Evolutionary conservation across 2,888 invertebrate genomes (phyloP).

Genomic region (Pyrgus malvae): DNA sequence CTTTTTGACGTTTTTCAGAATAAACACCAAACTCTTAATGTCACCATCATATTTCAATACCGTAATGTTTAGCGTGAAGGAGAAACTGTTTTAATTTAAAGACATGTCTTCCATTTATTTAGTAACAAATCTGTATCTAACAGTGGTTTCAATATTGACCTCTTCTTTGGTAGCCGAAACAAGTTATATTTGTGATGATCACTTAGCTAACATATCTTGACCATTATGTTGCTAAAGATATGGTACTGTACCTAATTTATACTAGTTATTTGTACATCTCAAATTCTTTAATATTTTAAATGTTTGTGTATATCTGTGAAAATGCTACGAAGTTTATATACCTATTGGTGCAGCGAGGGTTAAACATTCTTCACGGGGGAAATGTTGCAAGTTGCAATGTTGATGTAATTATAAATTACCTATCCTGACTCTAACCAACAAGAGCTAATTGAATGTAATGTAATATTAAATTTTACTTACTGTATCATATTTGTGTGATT

Average conservation of each 20-base stretch:
- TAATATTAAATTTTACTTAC: neutral
- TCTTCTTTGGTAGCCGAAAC: neutral
- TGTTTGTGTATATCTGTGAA: neutral
- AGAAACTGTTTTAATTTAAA: too few species aligned
- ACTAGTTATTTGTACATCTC: constrained; percentile 1
- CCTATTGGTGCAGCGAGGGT: neutral
- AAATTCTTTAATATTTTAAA: constrained; percentile 11
- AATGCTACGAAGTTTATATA: neutral
- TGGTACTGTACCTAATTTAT: neutral
- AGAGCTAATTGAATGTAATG: too few species aligned
- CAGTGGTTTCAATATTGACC: too few species aligned
- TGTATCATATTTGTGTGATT: neutral
- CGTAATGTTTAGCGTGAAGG: too few species aligned
- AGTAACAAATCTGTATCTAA: too few species aligned
- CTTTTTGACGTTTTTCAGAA: too few species aligned
- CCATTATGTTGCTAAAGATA: neutral
- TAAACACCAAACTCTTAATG: too few species aligned
- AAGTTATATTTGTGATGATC: neutral
- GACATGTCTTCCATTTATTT: too few species aligned
- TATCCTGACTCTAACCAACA: too few species aligned
- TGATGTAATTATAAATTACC: too few species aligned
- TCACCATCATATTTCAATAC: too few species aligned
- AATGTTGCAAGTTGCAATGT: too few species aligned
- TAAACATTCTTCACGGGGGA: neutral
- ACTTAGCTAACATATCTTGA: neutral